A percentile compares a stretch with the other conserved stretches of the same genome.
phyloP scores from a whole-genome alignment of 2,888 invertebrate genomes.

The Drosophila maculinotata region DNA sequence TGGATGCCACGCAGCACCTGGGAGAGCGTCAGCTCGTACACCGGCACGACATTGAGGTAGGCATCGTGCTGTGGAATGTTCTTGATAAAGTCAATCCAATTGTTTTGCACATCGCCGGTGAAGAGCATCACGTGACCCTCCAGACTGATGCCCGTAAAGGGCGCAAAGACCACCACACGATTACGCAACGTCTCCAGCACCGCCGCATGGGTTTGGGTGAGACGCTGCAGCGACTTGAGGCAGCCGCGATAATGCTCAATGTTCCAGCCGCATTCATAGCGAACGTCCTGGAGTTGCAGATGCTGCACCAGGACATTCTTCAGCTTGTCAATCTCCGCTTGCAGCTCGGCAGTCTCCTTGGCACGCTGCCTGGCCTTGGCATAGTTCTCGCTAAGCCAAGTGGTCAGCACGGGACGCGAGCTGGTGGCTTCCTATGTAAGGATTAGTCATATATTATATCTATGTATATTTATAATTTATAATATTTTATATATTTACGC shows the following conservation, averaged over 20 bases:
- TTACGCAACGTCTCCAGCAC: conserved; percentile 90
- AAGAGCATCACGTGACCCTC: conserved; percentile 96
- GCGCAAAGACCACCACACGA: conserved; percentile 93
- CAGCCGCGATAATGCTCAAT: conserved; percentile 96
- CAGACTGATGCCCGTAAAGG: conserved; percentile 95
- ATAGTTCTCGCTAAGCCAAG: conserved; percentile 91
- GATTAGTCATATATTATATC: not conserved
- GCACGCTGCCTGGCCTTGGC: conserved; percentile 88
- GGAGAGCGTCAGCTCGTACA: conserved; percentile 93
- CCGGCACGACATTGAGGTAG: conserved; percentile 90
- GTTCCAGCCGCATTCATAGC: conserved; percentile 95
- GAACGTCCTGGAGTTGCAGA: conserved; percentile 87
- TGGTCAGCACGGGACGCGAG: conserved; percentile 62
- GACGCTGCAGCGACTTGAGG: conserved; percentile 91
- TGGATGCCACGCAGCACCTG: conserved; percentile 93
- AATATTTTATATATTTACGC: conserved; percentile 41
- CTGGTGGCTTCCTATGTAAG: conserved; percentile 54
- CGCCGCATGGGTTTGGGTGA: conserved; percentile 91
- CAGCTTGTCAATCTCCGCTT: conserved; percentile 89
- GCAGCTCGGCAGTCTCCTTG: conserved; percentile 88
- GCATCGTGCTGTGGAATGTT: conserved; percentile 91
- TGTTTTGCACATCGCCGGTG: conserved; percentile 96
- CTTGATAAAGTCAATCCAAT: conserved; percentile 96
- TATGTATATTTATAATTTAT: too few relatives aligned
- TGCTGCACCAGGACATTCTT: conserved; percentile 79